Evolutionary conservation across 2,888 invertebrate species (phyloP).

Genomic region (Aphodius sticticus): DNA sequence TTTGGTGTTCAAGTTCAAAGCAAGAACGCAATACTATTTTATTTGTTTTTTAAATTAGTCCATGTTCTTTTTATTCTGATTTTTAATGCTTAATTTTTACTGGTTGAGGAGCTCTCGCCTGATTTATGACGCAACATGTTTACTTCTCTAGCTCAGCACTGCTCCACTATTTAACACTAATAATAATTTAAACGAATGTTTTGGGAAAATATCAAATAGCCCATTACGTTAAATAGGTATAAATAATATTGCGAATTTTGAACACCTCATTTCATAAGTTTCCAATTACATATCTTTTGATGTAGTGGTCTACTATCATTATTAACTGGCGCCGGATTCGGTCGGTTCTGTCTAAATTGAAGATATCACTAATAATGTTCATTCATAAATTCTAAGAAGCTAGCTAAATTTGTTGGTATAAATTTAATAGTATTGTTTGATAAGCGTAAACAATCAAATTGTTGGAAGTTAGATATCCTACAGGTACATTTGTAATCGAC

Average conservation of each 20-base stretch:
- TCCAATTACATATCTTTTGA: neutral
- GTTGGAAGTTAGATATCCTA: neutral
- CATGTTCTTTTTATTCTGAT: no score
- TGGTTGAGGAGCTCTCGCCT: no score
- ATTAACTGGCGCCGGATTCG: neutral
- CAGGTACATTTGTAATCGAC: neutral
- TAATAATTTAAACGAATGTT: no score
- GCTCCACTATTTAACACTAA: no score
- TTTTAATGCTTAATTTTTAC: no score
- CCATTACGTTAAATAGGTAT: no score
- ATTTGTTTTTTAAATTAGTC: no score
- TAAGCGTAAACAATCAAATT: neutral
- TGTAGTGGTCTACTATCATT: neutral
- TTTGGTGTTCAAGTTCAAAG: no score
- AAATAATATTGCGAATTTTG: neutral
- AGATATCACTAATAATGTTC: neutral
- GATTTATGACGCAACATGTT: no score
- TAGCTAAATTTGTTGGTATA: neutral
- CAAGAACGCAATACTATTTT: no score
- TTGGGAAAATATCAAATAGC: no score
- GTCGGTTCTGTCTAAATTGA: neutral
- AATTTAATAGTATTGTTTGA: neutral
- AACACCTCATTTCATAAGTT: neutral
- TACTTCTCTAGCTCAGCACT: no score
- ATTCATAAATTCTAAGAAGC: neutral